These are phyloP conservation scores for Nephila pilipes DNA, from an alignment of 1,140 invertebrate species.

Conservation along the genomic window DNA sequence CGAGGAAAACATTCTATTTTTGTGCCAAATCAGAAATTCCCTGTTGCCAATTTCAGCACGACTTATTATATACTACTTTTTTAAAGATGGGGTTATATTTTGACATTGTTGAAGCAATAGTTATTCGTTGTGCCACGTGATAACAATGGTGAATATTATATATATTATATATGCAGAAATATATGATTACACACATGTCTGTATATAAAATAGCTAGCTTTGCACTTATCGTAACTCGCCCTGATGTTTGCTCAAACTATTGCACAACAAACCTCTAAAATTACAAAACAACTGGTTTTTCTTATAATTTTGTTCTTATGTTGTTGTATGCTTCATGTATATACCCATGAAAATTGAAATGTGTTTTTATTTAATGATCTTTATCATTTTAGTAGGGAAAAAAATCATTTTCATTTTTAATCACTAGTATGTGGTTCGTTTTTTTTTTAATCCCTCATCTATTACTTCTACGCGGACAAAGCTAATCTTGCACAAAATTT, in stretches of 20 bases:
- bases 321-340: conserved; percentile 6
- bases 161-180: conserved; percentile 44
- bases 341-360: background rate
- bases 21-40: conserved; percentile 65
- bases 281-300: background rate
- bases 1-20: conserved; percentile 49
- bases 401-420: background rate
- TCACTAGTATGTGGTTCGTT: background rate
- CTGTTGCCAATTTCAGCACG: conserved; percentile 53
- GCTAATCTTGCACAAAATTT: background rate
- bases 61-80: conserved; percentile 44
- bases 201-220: conserved; percentile 50
- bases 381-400: background rate
- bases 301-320: background rate
- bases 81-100: conserved; percentile 53
- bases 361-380: background rate
- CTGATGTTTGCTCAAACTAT: conserved; percentile 67
- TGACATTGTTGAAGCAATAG: conserved; percentile 54
- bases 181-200: conserved; percentile 36
- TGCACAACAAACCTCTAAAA: conserved; percentile 15
- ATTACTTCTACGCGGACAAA: background rate
- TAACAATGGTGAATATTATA: conserved; percentile 16
- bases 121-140: conserved; percentile 54
- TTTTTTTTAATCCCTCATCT: background rate
- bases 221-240: background rate